Evolutionary conservation across 2,888 invertebrate species (phyloP).

Genomic region (Eledone cirrhosa): DNA sequence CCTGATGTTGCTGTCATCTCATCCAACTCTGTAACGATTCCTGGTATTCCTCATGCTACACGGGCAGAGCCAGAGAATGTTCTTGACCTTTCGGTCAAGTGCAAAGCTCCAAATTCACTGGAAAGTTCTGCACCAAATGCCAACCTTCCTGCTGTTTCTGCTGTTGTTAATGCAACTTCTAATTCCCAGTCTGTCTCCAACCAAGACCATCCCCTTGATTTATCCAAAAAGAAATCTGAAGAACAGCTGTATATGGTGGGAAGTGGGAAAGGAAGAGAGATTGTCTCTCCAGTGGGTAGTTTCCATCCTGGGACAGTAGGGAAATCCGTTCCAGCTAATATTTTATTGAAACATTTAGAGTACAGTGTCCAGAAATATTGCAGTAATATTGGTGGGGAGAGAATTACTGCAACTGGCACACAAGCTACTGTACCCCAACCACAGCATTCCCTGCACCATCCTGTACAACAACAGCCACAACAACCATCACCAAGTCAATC

Average conservation of each 20-base stretch:
- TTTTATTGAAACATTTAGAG: constrained; percentile 46
- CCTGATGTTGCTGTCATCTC: constrained; percentile 16
- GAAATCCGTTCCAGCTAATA: constrained; percentile 20
- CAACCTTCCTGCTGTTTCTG: neutral
- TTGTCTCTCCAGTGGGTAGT: constrained; percentile 1
- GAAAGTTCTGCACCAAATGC: neutral
- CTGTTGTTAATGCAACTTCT: neutral
- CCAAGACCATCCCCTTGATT: constrained; percentile 20
- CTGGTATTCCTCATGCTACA: neutral
- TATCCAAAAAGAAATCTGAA: constrained; percentile 27
- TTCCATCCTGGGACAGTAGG: constrained; percentile 4
- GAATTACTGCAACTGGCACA: neutral
- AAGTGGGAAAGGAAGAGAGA: neutral
- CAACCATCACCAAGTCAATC: constrained; percentile 7
- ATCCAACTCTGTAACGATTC: neutral
- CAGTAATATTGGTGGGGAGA: constrained; percentile 32
- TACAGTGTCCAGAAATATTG: constrained; percentile 52
- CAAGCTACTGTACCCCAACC: constrained; percentile 23
- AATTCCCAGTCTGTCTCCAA: neutral
- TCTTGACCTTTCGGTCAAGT: constrained; percentile 24
- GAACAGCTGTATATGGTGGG: constrained; percentile 1
- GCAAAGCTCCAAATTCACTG: neutral
- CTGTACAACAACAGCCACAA: constrained; percentile 27
- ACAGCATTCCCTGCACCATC: constrained; percentile 23
- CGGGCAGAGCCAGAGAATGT: constrained; percentile 1